These are phyloP conservation scores for Amblyjoppa fuscipennis DNA, from an alignment of 2,888 invertebrate species.

Conservation along the genomic window DNA sequence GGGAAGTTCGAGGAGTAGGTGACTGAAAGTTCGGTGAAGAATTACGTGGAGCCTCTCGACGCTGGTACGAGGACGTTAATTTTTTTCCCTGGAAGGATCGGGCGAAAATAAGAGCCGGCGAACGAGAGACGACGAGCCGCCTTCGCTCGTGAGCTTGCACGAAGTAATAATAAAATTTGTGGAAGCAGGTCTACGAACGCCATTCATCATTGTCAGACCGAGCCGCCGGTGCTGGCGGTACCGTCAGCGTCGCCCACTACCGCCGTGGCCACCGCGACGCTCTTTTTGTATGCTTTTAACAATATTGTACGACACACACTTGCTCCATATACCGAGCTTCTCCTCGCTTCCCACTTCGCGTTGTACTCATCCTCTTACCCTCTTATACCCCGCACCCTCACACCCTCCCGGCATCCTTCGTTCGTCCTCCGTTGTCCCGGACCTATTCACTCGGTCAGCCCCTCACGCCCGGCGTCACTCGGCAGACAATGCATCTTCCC, in stretches of 20 bases:
- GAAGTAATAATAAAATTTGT: slow-evolving; percentile 81
- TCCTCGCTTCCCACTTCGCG: slow-evolving; percentile 50
- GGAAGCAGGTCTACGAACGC: slow-evolving; percentile 74
- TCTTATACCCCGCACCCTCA: not conserved
- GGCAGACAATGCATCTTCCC: slow-evolving; percentile 59
- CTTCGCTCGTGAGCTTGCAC: slow-evolving; percentile 68
- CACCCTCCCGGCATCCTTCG: slow-evolving; percentile 35
- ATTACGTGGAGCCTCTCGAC: slow-evolving; percentile 35
- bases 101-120: slow-evolving; percentile 55
- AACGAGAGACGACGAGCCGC: slow-evolving; percentile 31
- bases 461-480: slow-evolving; percentile 40
- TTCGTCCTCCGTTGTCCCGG: slow-evolving; percentile 38
- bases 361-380: slow-evolving; percentile 61
- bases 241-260: slow-evolving; percentile 15
- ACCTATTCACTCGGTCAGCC: slow-evolving; percentile 44
- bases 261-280: slow-evolving; percentile 62
- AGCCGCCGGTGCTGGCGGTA: slow-evolving; percentile 30
- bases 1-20: slow-evolving; percentile 26
- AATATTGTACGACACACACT: slow-evolving; percentile 78
- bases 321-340: slow-evolving; percentile 48
- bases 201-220: slow-evolving; percentile 81
- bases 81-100: slow-evolving; percentile 54
- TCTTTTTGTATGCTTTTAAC: slow-evolving; percentile 80
- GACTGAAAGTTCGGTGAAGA: slow-evolving; percentile 54
- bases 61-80: slow-evolving; percentile 42